Evolutionary conservation across 2,113 vertebrate species (phyloP), one percentile per base, ranked within the genome.

Genomic region (Psilopsiagon aymara): DNA sequence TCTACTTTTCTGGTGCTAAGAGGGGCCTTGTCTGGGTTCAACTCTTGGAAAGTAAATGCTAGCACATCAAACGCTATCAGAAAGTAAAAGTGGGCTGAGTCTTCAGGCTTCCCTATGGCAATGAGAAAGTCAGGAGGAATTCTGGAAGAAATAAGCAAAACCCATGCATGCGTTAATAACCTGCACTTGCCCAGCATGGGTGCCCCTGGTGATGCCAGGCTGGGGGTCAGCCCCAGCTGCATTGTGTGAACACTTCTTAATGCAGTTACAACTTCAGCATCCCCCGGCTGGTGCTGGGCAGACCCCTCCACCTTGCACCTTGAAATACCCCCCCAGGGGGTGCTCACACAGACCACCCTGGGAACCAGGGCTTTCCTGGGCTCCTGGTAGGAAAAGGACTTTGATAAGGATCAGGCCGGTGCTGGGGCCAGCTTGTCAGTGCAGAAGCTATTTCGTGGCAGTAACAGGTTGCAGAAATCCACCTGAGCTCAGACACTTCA

Each of bases 331-430:
- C 7, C 0, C 43, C n/a, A 10, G 33, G 53, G 28, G 18, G 10
- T 53, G 9, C n/a, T 25, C 7, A 0, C 0, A 2, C n/a, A 68
- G 73, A 23, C 12, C 7, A 29, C 16, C 8, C 8, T 0, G 0
- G 5, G 39, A 13, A 69, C 21, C 8, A 37, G 7, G 3, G 1
- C 75, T 79, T 81, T 74, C 53, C 74, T 49, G 27, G 2, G 3
- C 5, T 64, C 11, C 15, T 0, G 0, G 3, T 23, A 39, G 29
- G 68, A 62, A 69, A 73, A 81, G 60, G 11, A 17, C 8, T 94
- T 88, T 86, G 63, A 15, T 35, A 44, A 64, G 43, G 35, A 46
- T 20, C 10, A 51, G n/a, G 13, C 21, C 1, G 4, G 18, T 24
- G 14, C 7, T 35, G 18, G 27, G 64, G 12, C 18, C 49, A 55